phyloP scores from a whole-genome alignment of 2,113 vertebrate species.

The Drymodes brunneopygia region DNA sequence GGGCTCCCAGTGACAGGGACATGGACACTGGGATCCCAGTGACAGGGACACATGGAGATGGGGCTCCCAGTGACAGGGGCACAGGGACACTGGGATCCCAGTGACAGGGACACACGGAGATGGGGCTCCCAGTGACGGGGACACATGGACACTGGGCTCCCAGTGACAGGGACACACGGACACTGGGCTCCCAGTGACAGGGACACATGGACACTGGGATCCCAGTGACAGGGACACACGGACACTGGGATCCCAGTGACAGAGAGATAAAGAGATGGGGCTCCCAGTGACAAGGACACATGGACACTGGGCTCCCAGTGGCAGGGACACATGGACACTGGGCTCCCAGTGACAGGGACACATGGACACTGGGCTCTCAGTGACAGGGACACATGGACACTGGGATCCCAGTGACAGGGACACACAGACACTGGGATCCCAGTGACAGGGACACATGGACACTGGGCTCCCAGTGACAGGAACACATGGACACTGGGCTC shows the following conservation, averaged over 20 bases:
- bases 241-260: no score
- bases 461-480: neutral
- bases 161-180: neutral
- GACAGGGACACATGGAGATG: accelerated
- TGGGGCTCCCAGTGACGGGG: neutral
- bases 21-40: accelerated
- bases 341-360: neutral
- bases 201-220: accelerated
- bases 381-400: neutral
- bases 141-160: neutral
- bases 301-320: no score
- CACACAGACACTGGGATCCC: accelerated
- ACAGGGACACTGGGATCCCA: neutral
- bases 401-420: no score
- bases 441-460: no score
- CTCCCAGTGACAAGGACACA: no score
- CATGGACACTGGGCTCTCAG: neutral
- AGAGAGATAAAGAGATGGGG: no score
- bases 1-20: neutral
- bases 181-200: neutral
- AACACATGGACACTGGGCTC: neutral
- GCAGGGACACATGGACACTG: neutral
- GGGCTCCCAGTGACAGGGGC: neutral
- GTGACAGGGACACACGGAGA: no score
- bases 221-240: neutral